Conservation (phyloP, 2,113 vertebrate genomes). For the Erpornis zantholeuca region DNA sequence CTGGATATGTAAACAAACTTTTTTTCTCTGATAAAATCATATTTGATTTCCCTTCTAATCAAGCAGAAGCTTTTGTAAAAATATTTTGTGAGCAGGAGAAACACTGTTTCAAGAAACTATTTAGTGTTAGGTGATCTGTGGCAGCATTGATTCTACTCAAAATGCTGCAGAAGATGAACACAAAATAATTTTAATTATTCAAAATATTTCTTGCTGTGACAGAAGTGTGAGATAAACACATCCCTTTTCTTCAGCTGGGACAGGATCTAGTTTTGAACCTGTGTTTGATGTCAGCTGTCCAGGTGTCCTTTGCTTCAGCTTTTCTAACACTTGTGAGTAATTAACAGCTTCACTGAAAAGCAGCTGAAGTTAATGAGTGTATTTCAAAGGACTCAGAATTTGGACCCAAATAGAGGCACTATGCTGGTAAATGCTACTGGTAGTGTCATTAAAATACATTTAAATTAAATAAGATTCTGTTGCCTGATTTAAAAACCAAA, state of each 20-base stretch:
- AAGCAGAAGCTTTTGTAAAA: not conserved
- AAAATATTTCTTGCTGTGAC: not conserved
- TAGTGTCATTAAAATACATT: not conserved
- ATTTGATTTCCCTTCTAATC: not conserved
- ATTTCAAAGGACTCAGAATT: not conserved
- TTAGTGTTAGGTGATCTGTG: not conserved
- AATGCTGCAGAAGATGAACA: not conserved
- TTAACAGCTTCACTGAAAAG: not conserved
- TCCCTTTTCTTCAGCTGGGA: not conserved
- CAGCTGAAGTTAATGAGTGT: not conserved
- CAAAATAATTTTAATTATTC: not conserved
- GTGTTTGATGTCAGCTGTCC: not conserved
- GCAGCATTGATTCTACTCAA: not conserved
- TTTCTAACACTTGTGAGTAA: not conserved
- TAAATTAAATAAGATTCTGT: not conserved
- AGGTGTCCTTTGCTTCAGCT: not conserved
- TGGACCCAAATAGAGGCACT: not conserved
- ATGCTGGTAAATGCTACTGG: not conserved
- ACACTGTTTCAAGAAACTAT: not conserved
- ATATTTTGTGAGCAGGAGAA: not conserved
- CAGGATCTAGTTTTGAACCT: not conserved
- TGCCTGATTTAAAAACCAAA: not conserved
- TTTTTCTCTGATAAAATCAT: not conserved
- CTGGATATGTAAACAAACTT: not conserved
- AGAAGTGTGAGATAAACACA: not conserved